Base-by-base conservation (phyloP, 2,113 vertebrate species). In the Boleophthalmus pectinirostris region DNA sequence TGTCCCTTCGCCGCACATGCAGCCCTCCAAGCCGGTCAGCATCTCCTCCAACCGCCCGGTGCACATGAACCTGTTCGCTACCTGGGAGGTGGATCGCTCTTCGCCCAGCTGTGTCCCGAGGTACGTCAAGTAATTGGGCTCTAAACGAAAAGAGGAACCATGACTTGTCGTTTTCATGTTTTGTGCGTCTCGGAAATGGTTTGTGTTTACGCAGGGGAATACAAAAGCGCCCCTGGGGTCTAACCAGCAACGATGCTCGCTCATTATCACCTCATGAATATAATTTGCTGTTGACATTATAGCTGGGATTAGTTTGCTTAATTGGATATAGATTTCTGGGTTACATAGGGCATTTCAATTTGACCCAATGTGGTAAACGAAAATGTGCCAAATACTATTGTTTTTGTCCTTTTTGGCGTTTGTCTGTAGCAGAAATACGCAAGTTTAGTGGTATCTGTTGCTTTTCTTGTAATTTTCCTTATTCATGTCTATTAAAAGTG, bases 51-150 rank as follows among this genome's bases (percentile, higher is more conserved):
- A 93, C 87, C 94, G 94, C 33, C 95, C 96, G 51, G 96, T 97
- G 74, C 95, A 95, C 86, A 97, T 97, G 96, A 97, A 96, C 93
- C 94, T 97, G 84, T 96, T 93, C 86, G 96, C 96, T 29, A 96
- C 95, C 87, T 97, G 96, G 96, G 96, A 97, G 85, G 95, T 96
- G 88, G 96, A 96, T 90, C 93, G 96, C 65, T 95, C 95, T 66
- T 95, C 95, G 14, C 93, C 95, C 84, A 95, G 95, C 93, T 97
- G 96, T 81, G 95, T 97, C 87, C 96, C 96, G 77, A 95, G 95
- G 95, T 96, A 88, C 9, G 88, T 73, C 47, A 14, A 16, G 24
- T 3, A 38, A n/a, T 2, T 8, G 71, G 29, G 60, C 24, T 1
- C 25, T 5, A 18, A 21, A 24, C 7, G 15, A 35, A 35, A 29